Conservation (phyloP, 2,888 invertebrate genomes). For the Agriotes lineatus region DNA sequence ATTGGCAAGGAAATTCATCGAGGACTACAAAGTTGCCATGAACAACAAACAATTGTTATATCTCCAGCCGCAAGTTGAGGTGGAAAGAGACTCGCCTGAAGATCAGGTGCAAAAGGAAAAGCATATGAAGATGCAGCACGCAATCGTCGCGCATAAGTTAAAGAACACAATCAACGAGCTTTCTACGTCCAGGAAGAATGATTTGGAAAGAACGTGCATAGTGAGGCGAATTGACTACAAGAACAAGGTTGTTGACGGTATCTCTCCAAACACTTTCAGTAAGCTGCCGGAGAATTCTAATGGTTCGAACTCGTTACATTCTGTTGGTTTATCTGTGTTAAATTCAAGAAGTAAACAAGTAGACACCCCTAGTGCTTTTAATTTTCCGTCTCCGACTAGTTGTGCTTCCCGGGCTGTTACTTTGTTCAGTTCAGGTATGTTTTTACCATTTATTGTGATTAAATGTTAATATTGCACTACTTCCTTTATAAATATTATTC, state of each 20-base stretch:
- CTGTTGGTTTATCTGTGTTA: neutral
- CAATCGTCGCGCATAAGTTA: too few species aligned
- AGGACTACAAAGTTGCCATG: conserved; percentile 7
- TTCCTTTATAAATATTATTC: too few species aligned
- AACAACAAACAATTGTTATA: conserved; percentile 23
- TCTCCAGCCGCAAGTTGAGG: conserved; percentile 9
- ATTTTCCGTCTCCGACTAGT: neutral
- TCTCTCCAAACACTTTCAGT: too few species aligned
- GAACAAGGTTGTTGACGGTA: neutral
- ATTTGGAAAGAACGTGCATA: conserved; percentile 15
- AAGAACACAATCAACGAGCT: too few species aligned
- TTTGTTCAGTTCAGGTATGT: conserved; percentile 4
- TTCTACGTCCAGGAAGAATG: neutral
- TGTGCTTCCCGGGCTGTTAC: too few species aligned
- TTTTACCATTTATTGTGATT: too few species aligned
- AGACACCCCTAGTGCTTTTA: neutral
- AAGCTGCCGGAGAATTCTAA: too few species aligned
- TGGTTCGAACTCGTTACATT: neutral
- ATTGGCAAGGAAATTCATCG: conserved; percentile 14
- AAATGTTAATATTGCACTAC: too few species aligned
- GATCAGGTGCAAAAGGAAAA: conserved; percentile 3
- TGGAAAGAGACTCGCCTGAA: neutral
- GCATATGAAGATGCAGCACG: neutral
- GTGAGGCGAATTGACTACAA: conserved; percentile 21
- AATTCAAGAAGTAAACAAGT: neutral